Evolutionary conservation across 2,888 invertebrate species (phyloP), one percentile per base, ranked within the genome.

Genomic region (Drosophila neonasuta): DNA sequence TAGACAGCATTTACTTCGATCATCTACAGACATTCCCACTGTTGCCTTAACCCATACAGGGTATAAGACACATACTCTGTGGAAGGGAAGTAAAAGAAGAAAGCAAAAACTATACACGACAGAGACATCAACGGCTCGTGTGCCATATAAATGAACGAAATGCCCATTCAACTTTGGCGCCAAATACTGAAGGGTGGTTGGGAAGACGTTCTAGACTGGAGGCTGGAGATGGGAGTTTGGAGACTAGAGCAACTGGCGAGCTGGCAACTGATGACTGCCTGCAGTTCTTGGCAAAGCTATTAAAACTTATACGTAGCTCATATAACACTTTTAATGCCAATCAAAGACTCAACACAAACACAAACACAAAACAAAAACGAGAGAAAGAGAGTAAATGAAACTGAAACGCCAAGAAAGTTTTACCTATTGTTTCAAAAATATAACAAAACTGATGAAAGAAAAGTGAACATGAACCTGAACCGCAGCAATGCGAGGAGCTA

Each of bases 251-350:
- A n/a, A 34, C 36, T 52, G 49, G 44, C 42, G 32, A 62, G 15
- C 29, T 54, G 49, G 49, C 34, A 34, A 62, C 63, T 60, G 66
- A 66, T 45, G 62, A 62, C 34, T 63, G 68, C 54, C 54, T 64
- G 65, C 65, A 64, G 64, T 68, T 68, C 58, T 64, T 68, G 64
- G 58, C 62, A 62, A 77, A 77, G 74, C 77, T 80, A 77, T 80
- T 77, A 77, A 77, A 77, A 77, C 80, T 77, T 80, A 63, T 77
- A 67, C 63, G 77, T 79, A 69, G 66, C 74, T 74, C 66, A 77
- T 80, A 70, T 80, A 80, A 74, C 74, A 77, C 74, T 80, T 80
- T 77, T 77, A 80, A 80, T 77, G 77, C 80, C 77, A 77, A 77
- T 77, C 77, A 77, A 80, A 77, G 77, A 67, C 78, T 52, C 60